Percentiles rank a stretch among this genome's conserved stretches.
These are phyloP conservation scores for Urophycis tenuis DNA, from an alignment of 2,797 vertebrate species.

Conservation along the genomic window DNA sequence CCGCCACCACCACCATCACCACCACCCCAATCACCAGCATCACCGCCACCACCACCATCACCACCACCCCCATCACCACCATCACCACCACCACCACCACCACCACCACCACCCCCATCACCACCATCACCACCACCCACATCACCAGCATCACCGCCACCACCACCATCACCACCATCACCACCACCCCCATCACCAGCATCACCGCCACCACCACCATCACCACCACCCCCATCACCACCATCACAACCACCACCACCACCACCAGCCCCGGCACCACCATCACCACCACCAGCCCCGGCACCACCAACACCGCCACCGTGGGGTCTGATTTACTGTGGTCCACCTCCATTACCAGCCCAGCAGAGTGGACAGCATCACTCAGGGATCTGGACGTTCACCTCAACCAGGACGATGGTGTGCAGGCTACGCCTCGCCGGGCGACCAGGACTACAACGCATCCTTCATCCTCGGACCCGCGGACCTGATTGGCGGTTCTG, in stretches of 20 bases:
- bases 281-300: no score
- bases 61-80: neutral
- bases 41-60: conserved; percentile 6
- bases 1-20: conserved; percentile 1
- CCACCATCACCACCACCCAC: no score
- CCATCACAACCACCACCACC: neutral
- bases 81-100: no score
- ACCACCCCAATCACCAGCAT: no score
- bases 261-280: neutral
- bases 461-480: conserved; percentile 40
- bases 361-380: conserved; percentile 53
- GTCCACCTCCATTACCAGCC: conserved; percentile 61
- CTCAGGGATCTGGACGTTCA: conserved; percentile 55
- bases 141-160: no score
- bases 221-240: conserved; percentile 12
- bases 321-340: conserved; percentile 59
- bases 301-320: no score
- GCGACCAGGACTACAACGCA: conserved; percentile 52
- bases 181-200: neutral
- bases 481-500: conserved; percentile 54
- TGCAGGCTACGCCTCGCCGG: conserved; percentile 56
- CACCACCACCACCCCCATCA: no score
- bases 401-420: conserved; percentile 68
- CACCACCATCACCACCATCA: conserved; percentile 30
- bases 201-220: neutral